Conservation (phyloP, 2,797 vertebrate species). For the Oceanodroma leucorhoa region DNA sequence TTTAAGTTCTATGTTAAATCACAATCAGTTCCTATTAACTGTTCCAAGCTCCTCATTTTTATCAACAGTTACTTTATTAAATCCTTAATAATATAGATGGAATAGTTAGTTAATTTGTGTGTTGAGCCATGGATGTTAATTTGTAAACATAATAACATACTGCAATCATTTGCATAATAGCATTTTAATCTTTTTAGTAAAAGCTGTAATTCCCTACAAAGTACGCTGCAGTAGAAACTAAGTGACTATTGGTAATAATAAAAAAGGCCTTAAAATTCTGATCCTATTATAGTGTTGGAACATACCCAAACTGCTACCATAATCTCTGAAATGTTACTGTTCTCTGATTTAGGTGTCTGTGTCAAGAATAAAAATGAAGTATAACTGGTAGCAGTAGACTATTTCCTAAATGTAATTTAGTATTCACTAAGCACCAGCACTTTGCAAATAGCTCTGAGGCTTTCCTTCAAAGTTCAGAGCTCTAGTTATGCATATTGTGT, state of each 20-base stretch:
- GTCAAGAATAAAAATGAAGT: slow-evolving; percentile 85
- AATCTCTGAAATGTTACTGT: slow-evolving; percentile 84
- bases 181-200: slow-evolving; percentile 87
- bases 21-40: slow-evolving; percentile 73
- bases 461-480: slow-evolving; percentile 80
- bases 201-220: slow-evolving; percentile 84
- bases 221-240: slow-evolving; percentile 81
- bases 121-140: slow-evolving; percentile 84
- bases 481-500: slow-evolving; percentile 67
- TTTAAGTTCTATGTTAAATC: slow-evolving; percentile 74
- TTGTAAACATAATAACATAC: slow-evolving; percentile 86
- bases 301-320: slow-evolving; percentile 82
- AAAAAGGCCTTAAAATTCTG: slow-evolving; percentile 83
- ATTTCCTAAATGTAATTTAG: slow-evolving; percentile 83
- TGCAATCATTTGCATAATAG: slow-evolving; percentile 86
- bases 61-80: slow-evolving; percentile 84
- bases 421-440: slow-evolving; percentile 79
- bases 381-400: slow-evolving; percentile 77
- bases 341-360: slow-evolving; percentile 85
- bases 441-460: slow-evolving; percentile 83
- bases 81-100: slow-evolving; percentile 84
- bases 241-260: slow-evolving; percentile 84
- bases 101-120: slow-evolving; percentile 84
- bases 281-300: slow-evolving; percentile 82
- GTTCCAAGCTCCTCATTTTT: slow-evolving; percentile 75